Evolutionary conservation across 1,140 invertebrate species (phyloP), one percentile per base, ranked within the genome.

Genomic region (Eumaeus atala): DNA sequence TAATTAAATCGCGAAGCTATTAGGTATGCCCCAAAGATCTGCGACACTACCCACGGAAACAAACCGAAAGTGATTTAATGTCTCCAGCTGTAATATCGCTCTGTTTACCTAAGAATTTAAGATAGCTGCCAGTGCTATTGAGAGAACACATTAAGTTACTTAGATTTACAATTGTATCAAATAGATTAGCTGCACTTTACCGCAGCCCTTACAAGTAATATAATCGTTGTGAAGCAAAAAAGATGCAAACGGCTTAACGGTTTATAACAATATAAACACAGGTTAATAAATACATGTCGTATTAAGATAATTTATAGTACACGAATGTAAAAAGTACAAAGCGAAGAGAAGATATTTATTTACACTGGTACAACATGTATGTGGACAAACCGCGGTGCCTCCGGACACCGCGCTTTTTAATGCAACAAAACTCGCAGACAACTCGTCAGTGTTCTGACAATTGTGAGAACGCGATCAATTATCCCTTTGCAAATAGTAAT

Each of bases 401-500:
- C 62, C 58, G 64, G 58, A 66, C 71, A 50, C 64, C 59, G 63
- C 67, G 38, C 56, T 63, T 76, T 72, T 74, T 73, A 77, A 78
- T 69, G 64, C 64, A 58, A 68, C 67, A 71, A 80, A 84, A 86
- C 75, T 79, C 62, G 67, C 76, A 67, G 68, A 70, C 73, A 62
- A 76, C 76, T 81, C 77, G 71, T 83, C 78, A 72, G 62, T 58
- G 50, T 47, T 47, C 69, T 81, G 83, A 84, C 83, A 78, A 84
- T 86, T 86, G 83, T 86, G 83, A 84, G 83, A 86, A 84, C 79
- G 60, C 77, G 80, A 83, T 83, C 83, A 86, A 84, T 86, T 86
- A 84, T 83, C 70, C 61, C 67, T 68, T 56, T 66, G 76, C 70
- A 84, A 82, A 83, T 86, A 83, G 74, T 82, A 80, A 86, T 82